Percentiles rank a stretch among this genome's conserved stretches.
Evolutionary conservation across 2,797 vertebrate genomes (phyloP).

Genomic region (Rachycentron canadum): DNA sequence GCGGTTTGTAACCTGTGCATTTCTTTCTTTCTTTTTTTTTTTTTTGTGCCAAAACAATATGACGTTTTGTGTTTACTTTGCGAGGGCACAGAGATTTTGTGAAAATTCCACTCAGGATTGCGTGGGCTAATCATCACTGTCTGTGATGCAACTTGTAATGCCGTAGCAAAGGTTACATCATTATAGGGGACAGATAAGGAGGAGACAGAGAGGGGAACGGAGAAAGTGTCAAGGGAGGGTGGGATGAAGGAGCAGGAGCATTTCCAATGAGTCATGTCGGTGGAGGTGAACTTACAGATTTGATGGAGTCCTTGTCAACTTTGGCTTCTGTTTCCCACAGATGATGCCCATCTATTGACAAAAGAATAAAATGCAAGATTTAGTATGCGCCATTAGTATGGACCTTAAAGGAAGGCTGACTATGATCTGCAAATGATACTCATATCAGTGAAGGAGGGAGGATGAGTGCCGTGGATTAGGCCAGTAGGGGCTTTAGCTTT

Average conservation of each 20-base stretch:
- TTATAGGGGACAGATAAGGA: slow-evolving; percentile 74
- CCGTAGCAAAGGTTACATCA: slow-evolving; percentile 85
- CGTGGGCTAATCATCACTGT: slow-evolving; percentile 76
- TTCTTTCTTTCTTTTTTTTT: too few relatives aligned
- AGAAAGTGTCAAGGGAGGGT: slow-evolving; percentile 56
- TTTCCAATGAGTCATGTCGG: slow-evolving; percentile 28
- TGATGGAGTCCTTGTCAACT: slow-evolving; percentile 94
- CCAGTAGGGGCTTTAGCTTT: not conserved
- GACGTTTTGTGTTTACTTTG: slow-evolving; percentile 67
- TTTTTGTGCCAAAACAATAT: slow-evolving; percentile 54
- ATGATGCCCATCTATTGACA: slow-evolving; percentile 93
- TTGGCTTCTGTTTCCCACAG: slow-evolving; percentile 98
- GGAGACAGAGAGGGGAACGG: slow-evolving; percentile 45
- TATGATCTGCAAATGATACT: not conserved
- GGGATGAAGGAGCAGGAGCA: slow-evolving; percentile 45
- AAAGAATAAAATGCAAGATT: slow-evolving; percentile 33
- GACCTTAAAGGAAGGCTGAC: slow-evolving; percentile 3
- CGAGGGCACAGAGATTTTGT: slow-evolving; percentile 64
- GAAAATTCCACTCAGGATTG: slow-evolving; percentile 85
- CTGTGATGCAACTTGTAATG: slow-evolving; percentile 73
- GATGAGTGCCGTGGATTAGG: not conserved
- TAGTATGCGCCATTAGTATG: not conserved
- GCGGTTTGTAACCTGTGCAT: too few relatives aligned
- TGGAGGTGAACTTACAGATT: slow-evolving; percentile 90
- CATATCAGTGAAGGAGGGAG: not conserved